Evolutionary conservation across 1,140 invertebrate genomes (phyloP).

Genomic region (Aphis craccivora): DNA sequence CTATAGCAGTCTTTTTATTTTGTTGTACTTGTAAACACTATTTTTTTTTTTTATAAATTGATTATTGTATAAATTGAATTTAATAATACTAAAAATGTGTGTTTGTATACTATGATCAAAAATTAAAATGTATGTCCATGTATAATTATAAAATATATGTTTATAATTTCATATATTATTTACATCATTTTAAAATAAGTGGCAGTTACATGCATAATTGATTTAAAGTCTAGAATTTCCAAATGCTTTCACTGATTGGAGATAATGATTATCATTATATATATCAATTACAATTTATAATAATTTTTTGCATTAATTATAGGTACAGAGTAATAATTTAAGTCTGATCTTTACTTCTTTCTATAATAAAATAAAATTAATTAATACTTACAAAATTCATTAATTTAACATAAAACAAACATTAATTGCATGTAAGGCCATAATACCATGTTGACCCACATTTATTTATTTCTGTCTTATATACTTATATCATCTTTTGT

Average conservation of each 20-base stretch:
- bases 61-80: not conserved
- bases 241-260: not conserved
- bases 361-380: not conserved
- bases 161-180: constrained; percentile 4
- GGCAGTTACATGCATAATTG: not conserved
- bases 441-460: no score
- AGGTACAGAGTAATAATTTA: not conserved
- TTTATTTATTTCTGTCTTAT: no score
- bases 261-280: not conserved
- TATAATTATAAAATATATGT: not conserved
- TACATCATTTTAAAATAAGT: not conserved
- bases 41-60: constrained; percentile 15
- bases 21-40: not conserved
- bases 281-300: not conserved
- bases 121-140: not conserved
- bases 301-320: not conserved
- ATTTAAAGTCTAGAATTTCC: not conserved
- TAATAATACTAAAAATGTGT: not conserved
- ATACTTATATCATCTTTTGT: no score
- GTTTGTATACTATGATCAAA: not conserved
- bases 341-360: not conserved
- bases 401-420: not conserved
- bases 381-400: not conserved
- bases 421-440: no score
- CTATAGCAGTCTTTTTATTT: constrained; percentile 62